phyloP scores from a whole-genome alignment of 2,113 vertebrate species.

The Coptodon rendalli region DNA sequence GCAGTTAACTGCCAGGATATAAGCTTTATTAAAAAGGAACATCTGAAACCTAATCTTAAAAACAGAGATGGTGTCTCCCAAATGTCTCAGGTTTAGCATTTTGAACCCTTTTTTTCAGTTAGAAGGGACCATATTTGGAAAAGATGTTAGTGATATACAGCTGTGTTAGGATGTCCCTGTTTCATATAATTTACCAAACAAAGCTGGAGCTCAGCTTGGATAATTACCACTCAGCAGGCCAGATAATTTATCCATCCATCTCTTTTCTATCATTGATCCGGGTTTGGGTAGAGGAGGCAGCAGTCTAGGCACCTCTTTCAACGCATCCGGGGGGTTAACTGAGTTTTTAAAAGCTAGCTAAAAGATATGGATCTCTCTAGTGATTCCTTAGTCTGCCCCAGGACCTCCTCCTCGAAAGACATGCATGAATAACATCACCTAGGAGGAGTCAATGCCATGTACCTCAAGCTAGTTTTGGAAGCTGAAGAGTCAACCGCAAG shows the following conservation, averaged over 20 bases:
- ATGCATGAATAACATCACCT: background rate
- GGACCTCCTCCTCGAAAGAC: background rate
- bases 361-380: background rate
- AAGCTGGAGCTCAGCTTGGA: background rate
- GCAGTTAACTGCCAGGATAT: background rate
- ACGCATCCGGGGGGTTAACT: rapidly evolving
- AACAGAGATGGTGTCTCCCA: background rate
- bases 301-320: background rate
- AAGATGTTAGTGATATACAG: background rate
- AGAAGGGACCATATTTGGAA: background rate
- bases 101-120: background rate
- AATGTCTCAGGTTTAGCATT: background rate
- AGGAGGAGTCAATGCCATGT: rapidly evolving
- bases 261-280: background rate
- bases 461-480: background rate
- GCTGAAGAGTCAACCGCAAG: background rate
- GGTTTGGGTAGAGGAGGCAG: background rate
- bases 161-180: background rate
- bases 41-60: rapidly evolving
- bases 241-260: background rate
- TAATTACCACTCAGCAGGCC: background rate
- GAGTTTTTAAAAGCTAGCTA: background rate
- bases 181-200: rapidly evolving
- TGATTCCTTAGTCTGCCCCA: background rate
- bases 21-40: background rate